Base-by-base conservation (phyloP, 35 echinoderm and acorn worm species). In the Nesometra sesokonis region DNA sequence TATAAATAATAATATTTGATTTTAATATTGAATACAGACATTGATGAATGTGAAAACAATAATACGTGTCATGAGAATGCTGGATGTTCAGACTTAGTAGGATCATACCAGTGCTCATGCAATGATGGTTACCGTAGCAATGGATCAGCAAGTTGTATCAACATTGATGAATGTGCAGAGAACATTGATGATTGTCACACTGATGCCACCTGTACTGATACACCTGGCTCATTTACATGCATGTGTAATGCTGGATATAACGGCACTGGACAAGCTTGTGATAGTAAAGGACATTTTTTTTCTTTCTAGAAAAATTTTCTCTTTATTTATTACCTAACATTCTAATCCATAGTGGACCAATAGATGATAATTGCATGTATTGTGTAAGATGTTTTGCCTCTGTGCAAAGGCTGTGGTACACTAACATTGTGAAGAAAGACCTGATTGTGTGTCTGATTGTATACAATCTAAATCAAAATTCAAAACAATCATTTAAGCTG, bases 91-190 rank as follows among this genome's bases (percentile, higher is more conserved):
- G 91, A 97, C 83, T 84, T 57, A 5, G 37, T 79, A 27, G 94
- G 94, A 23, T 91, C 91, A 13, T 97, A 91, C 32, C 34, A 34
- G 17, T 97, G 94, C 34, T 35, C 2, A 3, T 97, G 94, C 78
- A 36, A 82, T 9, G 57, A 84, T 57, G 94, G 94, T 52, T 97
- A 84, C 81, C 43, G 46, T 43, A 88, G 91, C 0, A 91, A 97
- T 87, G 94, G 91, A 0, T 19, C 23, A 27, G 23, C 52, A 67
- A 67, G 21, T 67, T 67, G 52, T 27, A 67, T 27, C 1, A 67
- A 67, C 23, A 67, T 67, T 2, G 52, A 67, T 67, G 52, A 67
- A 67, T 67, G 52, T 27, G 21, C 52, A 67, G 52, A 67, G 1
- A 67, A 67, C 52, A 67, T 19, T 27, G 21, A 86, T 37, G 76